Evolutionary conservation across 2,113 vertebrate genomes (phyloP).

Genomic region (Nipponia nippon): DNA sequence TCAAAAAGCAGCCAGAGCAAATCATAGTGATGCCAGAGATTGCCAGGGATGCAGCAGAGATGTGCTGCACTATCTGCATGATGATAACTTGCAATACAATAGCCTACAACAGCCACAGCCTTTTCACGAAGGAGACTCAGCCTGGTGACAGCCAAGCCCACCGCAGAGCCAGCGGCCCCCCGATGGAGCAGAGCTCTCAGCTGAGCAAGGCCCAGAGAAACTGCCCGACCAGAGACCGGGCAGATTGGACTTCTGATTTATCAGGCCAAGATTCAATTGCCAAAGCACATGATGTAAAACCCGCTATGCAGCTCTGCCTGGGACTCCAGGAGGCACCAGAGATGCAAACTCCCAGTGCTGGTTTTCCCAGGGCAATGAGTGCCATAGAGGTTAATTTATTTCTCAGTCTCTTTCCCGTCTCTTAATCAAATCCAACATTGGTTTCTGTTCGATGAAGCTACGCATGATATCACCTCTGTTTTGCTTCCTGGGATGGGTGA

Average conservation of each 20-base stretch:
- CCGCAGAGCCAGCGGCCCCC: rapidly evolving
- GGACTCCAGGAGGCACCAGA: not conserved
- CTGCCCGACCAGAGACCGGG: no score
- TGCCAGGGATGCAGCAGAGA: not conserved
- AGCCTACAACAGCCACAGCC: not conserved
- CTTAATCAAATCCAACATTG: not conserved
- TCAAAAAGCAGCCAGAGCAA: not conserved
- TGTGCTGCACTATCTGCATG: not conserved
- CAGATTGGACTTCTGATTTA: not conserved
- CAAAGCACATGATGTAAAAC: rapidly evolving
- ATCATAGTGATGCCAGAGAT: not conserved
- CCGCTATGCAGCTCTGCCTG: not conserved
- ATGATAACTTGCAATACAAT: not conserved
- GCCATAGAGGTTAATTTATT: not conserved
- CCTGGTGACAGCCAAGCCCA: not conserved
- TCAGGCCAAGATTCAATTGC: no score
- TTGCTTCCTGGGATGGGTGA: not conserved
- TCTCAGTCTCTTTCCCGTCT: not conserved
- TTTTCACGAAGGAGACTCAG: not conserved
- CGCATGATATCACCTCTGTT: not conserved
- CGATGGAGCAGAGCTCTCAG: not conserved
- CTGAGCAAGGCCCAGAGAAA: not conserved
- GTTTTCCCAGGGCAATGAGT: not conserved
- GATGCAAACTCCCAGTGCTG: not conserved
- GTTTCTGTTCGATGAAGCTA: not conserved